Evolutionary conservation across 2,797 vertebrate genomes (phyloP), one percentile per base, ranked within the genome.

Genomic region (Chaetodon trifasciatus): DNA sequence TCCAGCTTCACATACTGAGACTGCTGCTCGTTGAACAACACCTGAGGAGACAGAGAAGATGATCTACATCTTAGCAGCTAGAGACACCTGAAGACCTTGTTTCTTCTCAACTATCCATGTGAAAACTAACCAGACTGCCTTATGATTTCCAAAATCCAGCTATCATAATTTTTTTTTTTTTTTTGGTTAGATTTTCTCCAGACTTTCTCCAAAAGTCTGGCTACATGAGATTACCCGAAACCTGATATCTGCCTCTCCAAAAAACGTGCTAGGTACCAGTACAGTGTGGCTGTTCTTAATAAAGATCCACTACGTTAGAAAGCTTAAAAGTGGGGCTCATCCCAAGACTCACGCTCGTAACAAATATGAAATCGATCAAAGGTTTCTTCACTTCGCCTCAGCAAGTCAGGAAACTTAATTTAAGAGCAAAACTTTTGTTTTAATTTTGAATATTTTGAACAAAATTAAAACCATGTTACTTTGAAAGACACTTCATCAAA

Each of bases 1-100:
- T 97, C 97, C 90, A 98, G 94, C 94, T 98, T 98, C 93, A 98
- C 96, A 53, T 98, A 97, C 90, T 96, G 96, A 28, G 96, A 96
- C 93, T 96, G 93, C 81, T 96, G 95, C 88, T 98, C 97, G 0
- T 97, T 97, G 90, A 98, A 98, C 91, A 98, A 89, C 79, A 98
- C 97, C 97, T 98, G 75, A 47, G 23, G 55, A 80, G 53, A 56
- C 62, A 40, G 3, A 40, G 3, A 44, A 8, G 17, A 71, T 10
- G 2, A 12, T 16, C 19, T 11, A 9, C 4, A 3, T 24, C 50
- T 42, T 6, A 71, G 28, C 3, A 23, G 16, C 42, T 8, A 3
- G 32, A 57, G n/a, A 58, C 52, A 39, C 24, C 1, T 56, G 62
- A 1, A 42, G 15, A 52, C 50, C 24, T 49, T 58, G 13, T 53